Base-by-base conservation (phyloP, 64 coral and sea anemone species). In the Montipora foliosa region DNA sequence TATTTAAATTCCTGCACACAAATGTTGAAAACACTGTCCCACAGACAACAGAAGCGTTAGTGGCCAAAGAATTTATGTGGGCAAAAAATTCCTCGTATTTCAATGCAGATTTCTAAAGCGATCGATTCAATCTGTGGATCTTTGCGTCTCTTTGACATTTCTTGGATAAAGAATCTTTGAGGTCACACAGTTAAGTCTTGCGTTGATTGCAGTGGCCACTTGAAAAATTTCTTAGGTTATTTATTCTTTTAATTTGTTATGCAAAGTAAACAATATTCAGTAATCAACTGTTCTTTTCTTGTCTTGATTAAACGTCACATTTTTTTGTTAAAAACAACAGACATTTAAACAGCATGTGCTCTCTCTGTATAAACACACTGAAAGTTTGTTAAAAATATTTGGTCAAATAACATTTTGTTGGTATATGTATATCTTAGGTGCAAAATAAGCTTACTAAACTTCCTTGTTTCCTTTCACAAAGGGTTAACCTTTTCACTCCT, bases 231-330 rank as follows among this genome's bases (percentile, higher is more conserved):
- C 67, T 5, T 44, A 68, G 60, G 60, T 3, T 84, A 58, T 83
- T 62, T 8, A 49, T 10, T 67, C 60, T 84, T 84, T 84, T n/a
- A n/a, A n/a, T n/a, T n/a, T 84, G 81, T 84, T 45, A 84, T 49
- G 44, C 16, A 84, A 84, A 84, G 15, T 84, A 84, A 84, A 84
- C 81, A 69, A 49, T 64, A 14, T 84, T 19, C 5, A 44, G 16
- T 17, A 48, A 47, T 68, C 44, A 44, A 49, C 51, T 59, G 79
- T 81, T 81, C 51, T 44, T 60, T 81, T 12, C 12, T 81, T 51
- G 3, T 57, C 53, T 57, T 15, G 22, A 60, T 5, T 47, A 5
- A 77, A 77, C 29, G 37, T 49, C 19, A 17, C 11, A 13, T 69
- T 84, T 84, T 59, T 15, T 44, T 3, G 37, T 6, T 6, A 47